These are phyloP conservation scores for Orbicella faveolata DNA, from an alignment of 64 coral and sea anemone genomes.

Conservation along the genomic window DNA sequence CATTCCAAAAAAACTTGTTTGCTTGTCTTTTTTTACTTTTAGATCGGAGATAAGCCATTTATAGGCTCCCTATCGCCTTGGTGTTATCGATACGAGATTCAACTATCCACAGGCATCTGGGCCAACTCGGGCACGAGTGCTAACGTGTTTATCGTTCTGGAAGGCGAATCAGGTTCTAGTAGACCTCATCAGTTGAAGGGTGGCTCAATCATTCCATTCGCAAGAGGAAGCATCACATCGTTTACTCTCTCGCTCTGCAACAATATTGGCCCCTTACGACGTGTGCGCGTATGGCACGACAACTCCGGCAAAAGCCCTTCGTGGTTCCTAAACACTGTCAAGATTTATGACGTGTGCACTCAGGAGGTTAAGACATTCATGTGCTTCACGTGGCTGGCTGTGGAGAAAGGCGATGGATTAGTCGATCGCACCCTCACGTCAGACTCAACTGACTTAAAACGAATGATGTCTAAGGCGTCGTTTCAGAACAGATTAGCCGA, in stretches of 20 bases:
- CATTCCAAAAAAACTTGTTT: neutral
- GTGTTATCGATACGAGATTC: conserved; percentile 40
- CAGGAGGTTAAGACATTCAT: neutral
- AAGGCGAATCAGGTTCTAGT: conserved; percentile 18
- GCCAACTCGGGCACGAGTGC: conserved; percentile 56
- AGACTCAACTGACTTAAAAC: neutral
- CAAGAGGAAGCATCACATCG: conserved; percentile 33
- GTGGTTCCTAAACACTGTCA: conserved; percentile 46
- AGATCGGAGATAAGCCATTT: conserved; percentile 59
- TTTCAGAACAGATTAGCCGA: conserved; percentile 23
- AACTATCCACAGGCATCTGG: conserved; percentile 55
- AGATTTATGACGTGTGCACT: neutral
- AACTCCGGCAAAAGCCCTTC: conserved; percentile 50
- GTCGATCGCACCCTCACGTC: conserved; percentile 23
- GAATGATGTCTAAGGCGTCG: conserved; percentile 1
- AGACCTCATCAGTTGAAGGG: conserved; percentile 11
- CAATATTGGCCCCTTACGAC: conserved; percentile 22
- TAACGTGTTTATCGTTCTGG: conserved; percentile 32
- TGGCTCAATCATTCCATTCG: conserved; percentile 36
- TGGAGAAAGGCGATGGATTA: conserved; percentile 50
- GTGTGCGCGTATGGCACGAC: conserved; percentile 61
- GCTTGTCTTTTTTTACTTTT: neutral
- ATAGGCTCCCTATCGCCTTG: conserved; percentile 7
- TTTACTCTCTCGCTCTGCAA: conserved; percentile 40
- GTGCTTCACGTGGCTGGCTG: conserved; percentile 50